Evolutionary conservation across 2,888 invertebrate species (phyloP).

Genomic region (Hyppa rectilinea): DNA sequence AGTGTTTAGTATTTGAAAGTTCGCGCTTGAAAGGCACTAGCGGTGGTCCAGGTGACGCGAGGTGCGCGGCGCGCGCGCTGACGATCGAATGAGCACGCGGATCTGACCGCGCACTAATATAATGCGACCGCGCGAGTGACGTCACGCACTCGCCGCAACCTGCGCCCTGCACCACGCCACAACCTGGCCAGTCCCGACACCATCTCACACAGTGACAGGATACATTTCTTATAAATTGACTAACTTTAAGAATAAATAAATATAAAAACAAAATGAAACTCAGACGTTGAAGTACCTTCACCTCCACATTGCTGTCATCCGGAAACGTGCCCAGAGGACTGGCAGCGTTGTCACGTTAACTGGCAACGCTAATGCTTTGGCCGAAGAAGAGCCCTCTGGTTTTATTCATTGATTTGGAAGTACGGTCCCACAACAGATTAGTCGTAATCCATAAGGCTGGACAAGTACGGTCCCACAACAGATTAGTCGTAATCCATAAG

Average conservation of each 20-base stretch:
- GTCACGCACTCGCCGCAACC: slow-evolving; percentile 70
- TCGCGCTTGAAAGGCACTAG: slow-evolving; percentile 71
- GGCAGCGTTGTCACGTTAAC: not conserved
- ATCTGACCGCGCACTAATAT: slow-evolving; percentile 77
- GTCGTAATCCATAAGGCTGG: too few relatives aligned
- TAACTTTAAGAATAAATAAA: not conserved
- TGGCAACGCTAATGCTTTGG: not conserved
- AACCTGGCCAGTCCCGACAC: slow-evolving; percentile 19
- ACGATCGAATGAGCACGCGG: slow-evolving; percentile 80
- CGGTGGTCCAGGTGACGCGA: slow-evolving; percentile 75
- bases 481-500: not conserved
- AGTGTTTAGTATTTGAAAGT: slow-evolving; percentile 66
- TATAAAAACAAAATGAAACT: not conserved
- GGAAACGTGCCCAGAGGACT: not conserved
- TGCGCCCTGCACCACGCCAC: slow-evolving; percentile 52
- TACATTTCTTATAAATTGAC: not conserved
- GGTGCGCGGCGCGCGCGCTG: slow-evolving; percentile 82
- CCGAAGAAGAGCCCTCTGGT: not conserved
- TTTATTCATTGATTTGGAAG: not conserved
- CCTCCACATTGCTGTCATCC: not conserved
- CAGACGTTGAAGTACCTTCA: not conserved
- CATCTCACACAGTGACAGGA: not conserved
- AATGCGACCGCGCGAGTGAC: slow-evolving; percentile 73
- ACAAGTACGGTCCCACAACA: not conserved
- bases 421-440: not conserved